Percentiles rank a stretch among this genome's conserved stretches.
phyloP scores from a whole-genome alignment of 2,113 vertebrate genomes.

The cat (Felis catus) region F.catus_Fca126_mat1.0 CM031418.1:100394501-100395000 shows the following conservation, averaged over 20 bases:
- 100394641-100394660: background rate
- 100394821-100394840: constrained; percentile 28
- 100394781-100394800: background rate
- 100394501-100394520: background rate
- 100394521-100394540: background rate
- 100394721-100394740: background rate
- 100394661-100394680: background rate
- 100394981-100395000: background rate
- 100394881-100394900: background rate
- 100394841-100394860: background rate
- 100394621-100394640: constrained; percentile 34
- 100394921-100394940: background rate
- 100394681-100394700: constrained; percentile 5
- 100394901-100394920: constrained; percentile 3
- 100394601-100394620: background rate
- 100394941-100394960: background rate
- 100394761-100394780: background rate
- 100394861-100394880: background rate
- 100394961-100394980: background rate
- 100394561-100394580: background rate
- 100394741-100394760: background rate
- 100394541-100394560: background rate
- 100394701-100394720: background rate
- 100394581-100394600: background rate
- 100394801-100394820: background rate